These are phyloP conservation scores for Leptopilina boulardi DNA, from an alignment of 1,140 invertebrate genomes.

Conservation along the genomic window DNA sequence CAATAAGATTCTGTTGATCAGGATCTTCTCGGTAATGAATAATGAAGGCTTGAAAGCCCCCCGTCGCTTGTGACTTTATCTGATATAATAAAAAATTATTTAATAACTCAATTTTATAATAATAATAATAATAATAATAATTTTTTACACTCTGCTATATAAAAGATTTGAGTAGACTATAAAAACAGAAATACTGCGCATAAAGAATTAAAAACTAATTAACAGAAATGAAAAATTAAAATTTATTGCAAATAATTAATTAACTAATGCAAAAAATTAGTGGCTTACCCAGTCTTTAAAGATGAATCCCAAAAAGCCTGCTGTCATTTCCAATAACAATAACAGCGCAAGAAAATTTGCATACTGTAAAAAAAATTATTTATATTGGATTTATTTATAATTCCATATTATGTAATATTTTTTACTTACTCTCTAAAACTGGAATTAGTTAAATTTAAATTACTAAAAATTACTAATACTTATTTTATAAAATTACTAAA, in stretches of 20 bases:
- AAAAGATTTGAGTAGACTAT: not conserved
- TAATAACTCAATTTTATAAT: not conserved
- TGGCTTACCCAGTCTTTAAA: constrained; percentile 98
- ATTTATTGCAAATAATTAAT: not conserved
- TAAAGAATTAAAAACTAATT: too few relatives aligned
- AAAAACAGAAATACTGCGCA: not conserved
- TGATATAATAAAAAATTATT: constrained; percentile 57
- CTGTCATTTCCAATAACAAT: constrained; percentile 92
- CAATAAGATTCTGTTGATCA: constrained; percentile 98
- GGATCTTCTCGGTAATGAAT: constrained; percentile 97
- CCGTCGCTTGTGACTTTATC: constrained; percentile 95
- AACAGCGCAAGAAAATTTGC: constrained; percentile 94
- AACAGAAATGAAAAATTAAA: not conserved
- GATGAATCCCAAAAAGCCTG: constrained; percentile 94
- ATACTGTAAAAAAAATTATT: constrained; percentile 84
- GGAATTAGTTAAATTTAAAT: too few relatives aligned
- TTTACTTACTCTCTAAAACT: too few relatives aligned
- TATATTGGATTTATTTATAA: too few relatives aligned
- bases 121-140: not conserved
- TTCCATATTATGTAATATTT: constrained; percentile 17
- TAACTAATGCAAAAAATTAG: constrained; percentile 21
- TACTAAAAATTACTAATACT: too few relatives aligned
- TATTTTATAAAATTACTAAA: too few relatives aligned
- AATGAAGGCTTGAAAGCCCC: constrained; percentile 94
- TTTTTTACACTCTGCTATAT: not conserved